phyloP scores from a whole-genome alignment of 2,888 invertebrate species.

The Himalopsyche japonica region DNA sequence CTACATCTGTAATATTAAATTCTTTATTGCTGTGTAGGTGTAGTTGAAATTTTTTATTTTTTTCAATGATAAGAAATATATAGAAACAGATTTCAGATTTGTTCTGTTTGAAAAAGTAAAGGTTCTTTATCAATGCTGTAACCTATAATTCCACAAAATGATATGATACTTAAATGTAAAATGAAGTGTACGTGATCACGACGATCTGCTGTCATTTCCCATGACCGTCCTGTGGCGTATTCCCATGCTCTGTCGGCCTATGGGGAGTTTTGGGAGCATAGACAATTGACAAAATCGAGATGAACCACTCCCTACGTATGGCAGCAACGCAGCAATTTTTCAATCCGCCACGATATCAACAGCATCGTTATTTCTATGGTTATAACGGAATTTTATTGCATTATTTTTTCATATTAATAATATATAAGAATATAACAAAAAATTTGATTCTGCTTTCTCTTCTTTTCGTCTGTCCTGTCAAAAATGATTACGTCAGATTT shows the following conservation, averaged over 20 bases:
- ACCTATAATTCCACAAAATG: constrained; percentile 41
- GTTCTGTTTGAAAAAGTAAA: neutral
- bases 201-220: constrained; percentile 40
- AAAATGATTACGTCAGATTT: too few species aligned
- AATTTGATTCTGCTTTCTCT: too few species aligned
- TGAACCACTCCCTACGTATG: constrained; percentile 1
- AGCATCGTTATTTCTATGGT: neutral
- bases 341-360: neutral
- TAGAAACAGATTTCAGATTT: too few species aligned
- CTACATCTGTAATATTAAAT: too few species aligned
- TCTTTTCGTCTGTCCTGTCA: too few species aligned
- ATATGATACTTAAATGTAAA: constrained; percentile 41
- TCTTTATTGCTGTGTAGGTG: too few species aligned
- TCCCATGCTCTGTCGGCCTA: constrained; percentile 20
- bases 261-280: constrained; percentile 21
- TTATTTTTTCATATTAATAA: neutral
- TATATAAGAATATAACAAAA: neutral
- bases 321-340: neutral
- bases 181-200: constrained; percentile 40
- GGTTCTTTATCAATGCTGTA: constrained; percentile 19
- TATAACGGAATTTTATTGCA: neutral
- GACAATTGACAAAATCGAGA: constrained; percentile 20
- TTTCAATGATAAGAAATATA: too few species aligned
- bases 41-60: too few species aligned
- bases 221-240: constrained; percentile 25